Evolutionary conservation across 2,797 vertebrate species (phyloP).

Genomic region (Eulemur mongoz): DNA sequence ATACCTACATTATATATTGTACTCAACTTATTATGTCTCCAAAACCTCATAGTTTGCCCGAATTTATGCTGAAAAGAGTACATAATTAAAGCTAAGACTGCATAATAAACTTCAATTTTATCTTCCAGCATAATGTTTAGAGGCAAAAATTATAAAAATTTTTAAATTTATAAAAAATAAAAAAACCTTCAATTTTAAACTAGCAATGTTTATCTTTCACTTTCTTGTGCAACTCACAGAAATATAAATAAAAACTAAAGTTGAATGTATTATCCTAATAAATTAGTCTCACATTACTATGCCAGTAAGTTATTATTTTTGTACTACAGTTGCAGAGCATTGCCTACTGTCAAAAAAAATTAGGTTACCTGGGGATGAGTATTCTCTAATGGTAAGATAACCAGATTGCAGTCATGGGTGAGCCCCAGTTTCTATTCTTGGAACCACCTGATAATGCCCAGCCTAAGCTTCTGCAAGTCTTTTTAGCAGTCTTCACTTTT

Average conservation of each 20-base stretch:
- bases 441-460: constrained; percentile 45
- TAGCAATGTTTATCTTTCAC: background rate
- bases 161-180: background rate
- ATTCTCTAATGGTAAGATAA: constrained; percentile 57
- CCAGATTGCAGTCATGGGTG: constrained; percentile 43
- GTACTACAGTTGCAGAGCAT: background rate
- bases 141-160: background rate
- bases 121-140: background rate
- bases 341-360: constrained; percentile 71
- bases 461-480: constrained; percentile 48
- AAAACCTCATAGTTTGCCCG: background rate
- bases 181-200: background rate
- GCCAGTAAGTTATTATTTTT: constrained; percentile 56
- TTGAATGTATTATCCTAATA: background rate
- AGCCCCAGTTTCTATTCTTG: constrained; percentile 66
- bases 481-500: constrained; percentile 7
- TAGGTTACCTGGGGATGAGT: constrained; percentile 68
- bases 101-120: background rate
- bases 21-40: background rate
- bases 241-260: background rate
- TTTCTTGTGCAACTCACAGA: background rate
- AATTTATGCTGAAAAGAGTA: background rate
- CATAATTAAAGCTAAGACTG: background rate
- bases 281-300: background rate
- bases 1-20: background rate